Conservation (phyloP, 2,888 invertebrate species). For the Hyalella azteca region DNA sequence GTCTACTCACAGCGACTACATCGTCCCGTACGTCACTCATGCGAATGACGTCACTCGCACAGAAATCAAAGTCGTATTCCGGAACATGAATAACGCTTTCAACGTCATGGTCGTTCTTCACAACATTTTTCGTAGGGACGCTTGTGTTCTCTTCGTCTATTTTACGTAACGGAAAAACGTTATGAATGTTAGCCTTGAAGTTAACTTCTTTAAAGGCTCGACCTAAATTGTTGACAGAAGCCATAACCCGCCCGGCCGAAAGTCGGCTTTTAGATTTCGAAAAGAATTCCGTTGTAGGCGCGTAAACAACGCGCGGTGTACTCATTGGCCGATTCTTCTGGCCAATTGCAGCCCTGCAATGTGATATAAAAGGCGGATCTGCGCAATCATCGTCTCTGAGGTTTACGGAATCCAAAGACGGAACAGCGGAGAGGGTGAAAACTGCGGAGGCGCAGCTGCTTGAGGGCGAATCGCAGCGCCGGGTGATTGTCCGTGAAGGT, state of each 20-base stretch:
- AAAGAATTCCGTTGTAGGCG: conserved; percentile 9
- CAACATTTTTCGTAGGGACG: background rate
- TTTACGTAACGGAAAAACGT: background rate
- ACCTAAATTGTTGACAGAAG: background rate
- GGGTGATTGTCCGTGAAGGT: background rate
- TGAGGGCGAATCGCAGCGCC: background rate
- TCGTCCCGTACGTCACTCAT: no score
- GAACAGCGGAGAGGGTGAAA: background rate
- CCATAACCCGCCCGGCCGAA: background rate
- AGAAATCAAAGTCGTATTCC: no score
- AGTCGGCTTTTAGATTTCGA: background rate
- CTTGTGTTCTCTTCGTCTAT: background rate
- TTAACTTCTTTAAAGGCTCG: background rate
- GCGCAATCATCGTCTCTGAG: background rate
- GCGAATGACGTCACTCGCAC: no score
- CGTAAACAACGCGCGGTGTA: background rate
- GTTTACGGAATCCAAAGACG: background rate
- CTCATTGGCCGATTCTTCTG: background rate
- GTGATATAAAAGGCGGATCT: background rate
- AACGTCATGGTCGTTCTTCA: background rate
- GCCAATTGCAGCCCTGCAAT: background rate
- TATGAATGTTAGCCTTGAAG: background rate
- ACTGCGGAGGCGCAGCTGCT: conserved; percentile 21
- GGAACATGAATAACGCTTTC: background rate
- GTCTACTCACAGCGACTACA: no score